Percentiles rank a stretch among this genome's conserved stretches.
Conservation (phyloP, 2,113 vertebrate species). For the Probosciger aterrimus region DNA sequence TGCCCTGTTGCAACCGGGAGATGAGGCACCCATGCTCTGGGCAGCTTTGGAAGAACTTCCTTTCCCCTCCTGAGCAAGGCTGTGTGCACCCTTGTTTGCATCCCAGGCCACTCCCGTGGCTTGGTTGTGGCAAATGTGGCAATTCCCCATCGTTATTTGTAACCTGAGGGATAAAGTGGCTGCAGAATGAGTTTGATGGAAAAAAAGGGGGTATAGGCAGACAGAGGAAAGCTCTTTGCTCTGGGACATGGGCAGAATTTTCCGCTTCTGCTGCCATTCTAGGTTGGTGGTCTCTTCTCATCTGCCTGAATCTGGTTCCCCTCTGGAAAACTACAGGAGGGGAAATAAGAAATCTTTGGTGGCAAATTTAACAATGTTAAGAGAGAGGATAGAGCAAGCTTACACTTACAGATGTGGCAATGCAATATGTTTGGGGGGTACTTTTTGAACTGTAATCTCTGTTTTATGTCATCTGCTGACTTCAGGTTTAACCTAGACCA, state of each 20-base stretch:
- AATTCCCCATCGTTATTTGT: neutral
- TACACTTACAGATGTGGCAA: neutral
- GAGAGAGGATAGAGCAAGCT: neutral
- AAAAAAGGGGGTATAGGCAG: neutral
- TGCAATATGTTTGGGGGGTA: neutral
- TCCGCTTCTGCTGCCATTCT: neutral
- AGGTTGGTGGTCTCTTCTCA: neutral
- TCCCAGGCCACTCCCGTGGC: neutral
- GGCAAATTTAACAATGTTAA: neutral
- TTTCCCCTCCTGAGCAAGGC: neutral
- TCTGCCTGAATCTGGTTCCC: neutral
- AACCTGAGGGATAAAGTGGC: neutral
- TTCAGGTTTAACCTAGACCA: neutral
- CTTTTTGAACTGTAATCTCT: neutral
- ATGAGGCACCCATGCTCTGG: neutral
- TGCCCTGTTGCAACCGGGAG: neutral
- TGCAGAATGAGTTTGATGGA: neutral
- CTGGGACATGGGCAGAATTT: neutral
- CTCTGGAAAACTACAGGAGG: neutral
- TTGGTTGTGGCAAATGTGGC: neutral
- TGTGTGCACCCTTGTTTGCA: neutral
- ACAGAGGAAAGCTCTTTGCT: neutral
- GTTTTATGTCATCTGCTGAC: neutral
- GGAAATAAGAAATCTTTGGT: neutral
- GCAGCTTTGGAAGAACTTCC: neutral